Conservation (phyloP, 1,140 invertebrate species). For the Bombus cullumanus region DNA sequence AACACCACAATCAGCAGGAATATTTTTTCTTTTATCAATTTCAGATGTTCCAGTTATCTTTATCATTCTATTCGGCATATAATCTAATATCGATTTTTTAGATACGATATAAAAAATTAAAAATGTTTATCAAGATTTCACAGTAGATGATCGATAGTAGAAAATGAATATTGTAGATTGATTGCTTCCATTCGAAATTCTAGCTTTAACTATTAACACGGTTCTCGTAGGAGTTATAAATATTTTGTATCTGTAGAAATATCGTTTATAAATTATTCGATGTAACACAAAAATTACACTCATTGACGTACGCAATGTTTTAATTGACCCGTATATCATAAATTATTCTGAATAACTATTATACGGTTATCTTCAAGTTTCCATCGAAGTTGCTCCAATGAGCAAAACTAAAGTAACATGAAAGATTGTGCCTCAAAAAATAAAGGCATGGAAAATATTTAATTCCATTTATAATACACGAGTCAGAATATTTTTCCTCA, state of each 20-base stretch:
- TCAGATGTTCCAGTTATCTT: neutral
- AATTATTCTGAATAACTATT: neutral
- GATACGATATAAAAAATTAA: constrained; percentile 36
- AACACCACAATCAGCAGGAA: constrained; percentile 26
- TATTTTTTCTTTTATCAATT: neutral
- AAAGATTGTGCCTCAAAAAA: neutral
- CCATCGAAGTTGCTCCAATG: neutral
- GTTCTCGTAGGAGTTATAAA: constrained; percentile 50
- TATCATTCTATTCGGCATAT: neutral
- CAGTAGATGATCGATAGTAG: neutral
- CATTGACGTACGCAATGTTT: constrained; percentile 1
- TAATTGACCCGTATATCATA: constrained; percentile 34
- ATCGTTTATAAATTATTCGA: constrained; percentile 54
- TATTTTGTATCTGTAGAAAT: constrained; percentile 52
- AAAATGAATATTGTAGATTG: constrained; percentile 27
- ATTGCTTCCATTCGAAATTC: constrained; percentile 28
- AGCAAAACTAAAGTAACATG: constrained; percentile 6
- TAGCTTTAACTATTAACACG: constrained; percentile 50
- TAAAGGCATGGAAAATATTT: neutral
- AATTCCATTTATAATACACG: constrained; percentile 24
- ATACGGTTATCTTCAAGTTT: neutral
- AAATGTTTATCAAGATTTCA: constrained; percentile 33
- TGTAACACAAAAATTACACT: constrained; percentile 55
- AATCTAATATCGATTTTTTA: constrained; percentile 2
- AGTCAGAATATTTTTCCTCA: constrained; percentile 15